Evolutionary conservation across 2,888 invertebrate species (phyloP).

Genomic region (Meiosimyza decipiens): DNA sequence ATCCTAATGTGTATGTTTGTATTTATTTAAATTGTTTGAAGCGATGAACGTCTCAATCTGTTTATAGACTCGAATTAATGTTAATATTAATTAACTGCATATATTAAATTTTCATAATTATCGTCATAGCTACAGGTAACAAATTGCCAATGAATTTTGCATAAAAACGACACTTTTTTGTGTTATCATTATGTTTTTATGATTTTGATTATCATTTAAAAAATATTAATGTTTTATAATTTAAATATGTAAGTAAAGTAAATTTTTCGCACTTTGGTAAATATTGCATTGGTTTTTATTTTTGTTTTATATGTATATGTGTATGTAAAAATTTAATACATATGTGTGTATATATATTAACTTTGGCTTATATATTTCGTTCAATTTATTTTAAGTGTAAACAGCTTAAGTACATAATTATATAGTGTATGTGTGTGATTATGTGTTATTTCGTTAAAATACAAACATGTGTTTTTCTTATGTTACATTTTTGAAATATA

Average conservation of each 20-base stretch:
- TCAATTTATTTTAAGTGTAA: neutral
- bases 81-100: constrained; percentile 9
- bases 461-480: too few species aligned
- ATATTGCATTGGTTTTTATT: too few species aligned
- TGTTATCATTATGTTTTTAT: too few species aligned
- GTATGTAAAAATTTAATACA: constrained; percentile 28
- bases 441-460: constrained; percentile 18
- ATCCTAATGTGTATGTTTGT: too few species aligned
- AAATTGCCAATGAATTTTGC: constrained; percentile 43
- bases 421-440: constrained; percentile 36
- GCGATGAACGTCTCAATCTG: neutral
- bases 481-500: too few species aligned
- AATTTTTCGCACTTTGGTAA: neutral
- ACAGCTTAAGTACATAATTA: constrained; percentile 39
- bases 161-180: neutral
- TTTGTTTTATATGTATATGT: constrained; percentile 34
- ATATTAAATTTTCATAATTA: constrained; percentile 31
- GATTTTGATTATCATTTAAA: too few species aligned
- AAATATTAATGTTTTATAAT: too few species aligned
- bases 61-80: constrained; percentile 1
- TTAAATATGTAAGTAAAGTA: neutral
- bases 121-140: constrained; percentile 44
- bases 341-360: neutral
- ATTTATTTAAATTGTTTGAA: too few species aligned
- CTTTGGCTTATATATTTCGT: neutral